Evolutionary conservation across 2,888 invertebrate species (phyloP).

Genomic region (Nasonia oneida): DNA sequence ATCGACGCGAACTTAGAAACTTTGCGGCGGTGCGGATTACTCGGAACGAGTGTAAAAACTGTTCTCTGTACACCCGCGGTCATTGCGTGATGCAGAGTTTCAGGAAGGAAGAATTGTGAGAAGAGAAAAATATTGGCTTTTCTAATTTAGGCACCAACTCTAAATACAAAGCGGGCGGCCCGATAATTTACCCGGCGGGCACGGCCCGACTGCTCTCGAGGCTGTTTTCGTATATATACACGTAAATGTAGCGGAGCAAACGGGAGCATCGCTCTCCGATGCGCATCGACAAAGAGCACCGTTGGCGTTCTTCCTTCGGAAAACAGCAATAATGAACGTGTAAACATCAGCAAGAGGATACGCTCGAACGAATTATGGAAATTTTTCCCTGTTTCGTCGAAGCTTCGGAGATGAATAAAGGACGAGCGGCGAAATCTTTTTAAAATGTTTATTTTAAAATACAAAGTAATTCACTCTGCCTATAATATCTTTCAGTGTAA

Average conservation of each 20-base stretch:
- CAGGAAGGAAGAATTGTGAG: too few species aligned
- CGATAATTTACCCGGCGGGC: background rate
- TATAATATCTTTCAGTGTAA: constrained; percentile 64
- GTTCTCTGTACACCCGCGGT: too few species aligned
- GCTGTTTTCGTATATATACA: background rate
- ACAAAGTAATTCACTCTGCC: constrained; percentile 65
- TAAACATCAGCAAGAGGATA: background rate
- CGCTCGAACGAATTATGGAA: background rate
- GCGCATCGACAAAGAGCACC: background rate
- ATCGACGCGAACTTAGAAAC: background rate
- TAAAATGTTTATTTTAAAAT: constrained; percentile 65
- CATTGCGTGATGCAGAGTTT: too few species aligned
- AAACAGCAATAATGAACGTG: background rate
- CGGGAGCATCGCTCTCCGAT: background rate
- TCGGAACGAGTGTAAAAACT: too few species aligned
- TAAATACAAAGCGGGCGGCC: background rate
- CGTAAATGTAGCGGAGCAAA: background rate
- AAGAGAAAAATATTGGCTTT: background rate
- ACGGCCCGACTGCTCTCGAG: background rate
- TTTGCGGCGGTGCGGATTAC: background rate
- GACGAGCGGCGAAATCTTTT: constrained; percentile 54
- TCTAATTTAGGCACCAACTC: background rate
- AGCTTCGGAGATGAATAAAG: constrained; percentile 34
- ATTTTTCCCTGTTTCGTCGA: background rate
- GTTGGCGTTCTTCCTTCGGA: background rate